These are phyloP conservation scores for Drosophila seclusa DNA, from an alignment of 2,888 invertebrate genomes.

Conservation along the genomic window DNA sequence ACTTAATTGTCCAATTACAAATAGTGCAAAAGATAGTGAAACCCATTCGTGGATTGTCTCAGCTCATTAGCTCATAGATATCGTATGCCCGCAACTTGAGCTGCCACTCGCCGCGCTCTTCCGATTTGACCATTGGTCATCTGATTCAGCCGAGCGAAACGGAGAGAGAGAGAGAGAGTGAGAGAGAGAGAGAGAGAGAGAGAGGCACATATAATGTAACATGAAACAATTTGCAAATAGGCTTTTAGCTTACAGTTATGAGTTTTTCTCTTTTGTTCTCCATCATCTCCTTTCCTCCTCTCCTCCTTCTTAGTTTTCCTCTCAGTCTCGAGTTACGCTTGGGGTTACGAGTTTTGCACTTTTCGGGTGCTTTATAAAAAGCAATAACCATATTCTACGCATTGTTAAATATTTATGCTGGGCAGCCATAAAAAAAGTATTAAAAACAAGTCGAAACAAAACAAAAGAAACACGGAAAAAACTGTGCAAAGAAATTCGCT, in stretches of 20 bases:
- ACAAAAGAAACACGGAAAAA: constrained; percentile 15
- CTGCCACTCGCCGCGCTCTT: neutral
- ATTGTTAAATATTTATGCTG: constrained; percentile 64
- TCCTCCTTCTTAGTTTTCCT: neutral
- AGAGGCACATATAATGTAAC: constrained; percentile 43
- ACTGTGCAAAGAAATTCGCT: constrained; percentile 65
- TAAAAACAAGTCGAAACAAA: constrained; percentile 30
- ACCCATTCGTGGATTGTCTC: constrained; percentile 1
- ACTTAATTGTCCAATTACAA: neutral
- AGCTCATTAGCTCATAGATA: constrained; percentile 13
- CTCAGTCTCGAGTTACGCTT: constrained; percentile 9
- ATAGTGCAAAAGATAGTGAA: neutral
- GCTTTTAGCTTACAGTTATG: constrained; percentile 59
- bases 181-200: neutral
- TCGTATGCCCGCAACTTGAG: constrained; percentile 11
- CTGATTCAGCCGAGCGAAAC: constrained; percentile 52
- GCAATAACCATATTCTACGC: constrained; percentile 62
- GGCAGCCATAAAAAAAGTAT: constrained; percentile 50
- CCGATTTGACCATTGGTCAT: constrained; percentile 29
- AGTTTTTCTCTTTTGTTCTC: constrained; percentile 14
- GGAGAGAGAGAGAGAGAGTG: rapidly evolving
- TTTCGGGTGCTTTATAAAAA: constrained; percentile 37
- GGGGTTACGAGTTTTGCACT: constrained; percentile 4
- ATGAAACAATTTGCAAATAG: constrained; percentile 74
- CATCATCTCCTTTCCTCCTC: neutral